These are phyloP conservation scores for Cabera pusaria DNA, from an alignment of 2,888 invertebrate genomes.

Conservation along the genomic window DNA sequence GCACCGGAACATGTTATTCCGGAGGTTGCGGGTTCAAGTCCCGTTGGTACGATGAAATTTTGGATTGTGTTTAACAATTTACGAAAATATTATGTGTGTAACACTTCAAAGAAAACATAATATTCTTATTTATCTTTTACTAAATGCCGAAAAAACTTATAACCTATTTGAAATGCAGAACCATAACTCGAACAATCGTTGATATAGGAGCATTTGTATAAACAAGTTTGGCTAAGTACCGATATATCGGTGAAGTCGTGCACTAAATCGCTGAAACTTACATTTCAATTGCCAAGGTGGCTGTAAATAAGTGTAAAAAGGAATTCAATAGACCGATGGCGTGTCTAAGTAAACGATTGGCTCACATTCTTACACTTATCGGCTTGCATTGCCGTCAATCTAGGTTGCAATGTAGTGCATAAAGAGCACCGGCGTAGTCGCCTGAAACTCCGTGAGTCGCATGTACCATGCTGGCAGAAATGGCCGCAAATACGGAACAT, in stretches of 20 bases:
- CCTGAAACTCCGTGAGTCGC: slow-evolving; percentile 13
- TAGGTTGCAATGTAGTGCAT: slow-evolving; percentile 40
- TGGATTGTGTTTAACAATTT: too few relatives aligned
- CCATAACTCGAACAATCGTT: too few relatives aligned
- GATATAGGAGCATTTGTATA: too few relatives aligned
- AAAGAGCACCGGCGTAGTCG: slow-evolving; percentile 19
- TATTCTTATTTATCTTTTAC: too few relatives aligned
- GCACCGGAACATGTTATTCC: too few relatives aligned
- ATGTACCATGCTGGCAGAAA: slow-evolving; percentile 29
- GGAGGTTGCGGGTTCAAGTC: too few relatives aligned
- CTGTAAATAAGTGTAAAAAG: slow-evolving; percentile 47
- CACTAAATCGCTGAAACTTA: slow-evolving; percentile 21
- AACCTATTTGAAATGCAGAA: too few relatives aligned
- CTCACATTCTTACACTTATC: slow-evolving; percentile 56
- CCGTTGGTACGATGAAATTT: too few relatives aligned
- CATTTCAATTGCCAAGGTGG: slow-evolving; percentile 53
- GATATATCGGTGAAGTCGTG: slow-evolving; percentile 8
- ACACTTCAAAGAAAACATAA: too few relatives aligned
- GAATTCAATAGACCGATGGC: slow-evolving; percentile 56
- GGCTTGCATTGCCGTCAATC: slow-evolving; percentile 54
- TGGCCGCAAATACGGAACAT: slow-evolving; percentile 59
- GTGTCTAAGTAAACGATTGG: slow-evolving; percentile 63
- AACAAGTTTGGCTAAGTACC: too few relatives aligned
- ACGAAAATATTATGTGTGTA: too few relatives aligned
- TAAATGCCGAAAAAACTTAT: too few relatives aligned